Evolutionary conservation across 2,113 vertebrate genomes (phyloP).

Genomic region (Triplophysa tibetana): DNA sequence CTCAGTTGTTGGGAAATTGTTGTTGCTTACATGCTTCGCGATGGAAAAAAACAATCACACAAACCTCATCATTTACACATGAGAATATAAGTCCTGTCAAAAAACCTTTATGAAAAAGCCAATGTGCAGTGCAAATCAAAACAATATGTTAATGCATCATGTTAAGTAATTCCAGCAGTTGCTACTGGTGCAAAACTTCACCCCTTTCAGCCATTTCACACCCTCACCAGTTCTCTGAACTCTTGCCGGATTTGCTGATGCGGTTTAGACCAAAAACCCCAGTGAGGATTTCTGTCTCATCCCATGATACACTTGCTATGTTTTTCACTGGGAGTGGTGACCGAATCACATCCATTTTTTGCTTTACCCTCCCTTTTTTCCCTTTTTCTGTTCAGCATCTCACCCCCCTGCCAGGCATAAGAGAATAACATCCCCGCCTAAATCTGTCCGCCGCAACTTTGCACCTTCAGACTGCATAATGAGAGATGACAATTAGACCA

Average conservation of each 20-base stretch:
- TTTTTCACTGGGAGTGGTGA: background rate
- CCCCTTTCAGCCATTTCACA: slow-evolving; percentile 29
- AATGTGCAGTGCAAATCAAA: slow-evolving; percentile 10
- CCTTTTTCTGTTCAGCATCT: background rate
- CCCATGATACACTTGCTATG: background rate
- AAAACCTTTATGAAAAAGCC: slow-evolving; percentile 11
- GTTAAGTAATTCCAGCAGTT: slow-evolving; percentile 52
- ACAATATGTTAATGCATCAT: slow-evolving; percentile 47
- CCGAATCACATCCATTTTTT: background rate
- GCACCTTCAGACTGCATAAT: slow-evolving; percentile 77
- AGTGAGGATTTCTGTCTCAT: slow-evolving; percentile 24
- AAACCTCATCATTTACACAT: slow-evolving; percentile 29
- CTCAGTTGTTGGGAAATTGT: background rate
- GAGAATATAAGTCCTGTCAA: background rate
- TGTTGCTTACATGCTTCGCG: background rate
- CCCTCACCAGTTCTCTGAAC: slow-evolving; percentile 55
- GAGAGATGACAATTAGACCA: slow-evolving; percentile 77
- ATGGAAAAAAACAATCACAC: slow-evolving; percentile 7
- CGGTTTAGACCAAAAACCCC: slow-evolving; percentile 41
- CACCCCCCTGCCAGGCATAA: slow-evolving; percentile 5
- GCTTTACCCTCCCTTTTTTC: background rate
- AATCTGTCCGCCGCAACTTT: slow-evolving; percentile 70
- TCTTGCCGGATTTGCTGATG: slow-evolving; percentile 48
- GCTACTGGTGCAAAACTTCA: slow-evolving; percentile 46
- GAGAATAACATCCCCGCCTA: slow-evolving; percentile 69